These are phyloP conservation scores for cat (Felis catus) DNA, from an alignment of 2,113 vertebrate species.

Conservation along the genomic window F.catus_Fca126_mat1.0 CM031412.1:216156001-216156500, in stretches of 20 bases:
- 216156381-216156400: not conserved
- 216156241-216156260: not conserved
- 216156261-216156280: not conserved
- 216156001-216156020: not conserved
- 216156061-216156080: not conserved
- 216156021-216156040: not conserved
- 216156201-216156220: constrained; percentile 20
- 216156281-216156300: constrained; percentile 13
- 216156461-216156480: not conserved
- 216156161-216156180: not conserved
- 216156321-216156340: not conserved
- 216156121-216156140: not conserved
- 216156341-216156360: not conserved
- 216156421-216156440: not conserved
- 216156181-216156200: not conserved
- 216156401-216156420: not conserved
- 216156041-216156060: not conserved
- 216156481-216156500: fast-evolving
- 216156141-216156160: not conserved
- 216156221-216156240: constrained; percentile 51
- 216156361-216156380: not conserved
- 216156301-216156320: constrained; percentile 2
- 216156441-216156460: not conserved
- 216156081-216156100: too few species aligned
- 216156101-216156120: not conserved